Percentiles rank a stretch among this genome's conserved stretches.
Conservation (phyloP, 2,797 vertebrate species). For the Botia almorhae region DNA sequence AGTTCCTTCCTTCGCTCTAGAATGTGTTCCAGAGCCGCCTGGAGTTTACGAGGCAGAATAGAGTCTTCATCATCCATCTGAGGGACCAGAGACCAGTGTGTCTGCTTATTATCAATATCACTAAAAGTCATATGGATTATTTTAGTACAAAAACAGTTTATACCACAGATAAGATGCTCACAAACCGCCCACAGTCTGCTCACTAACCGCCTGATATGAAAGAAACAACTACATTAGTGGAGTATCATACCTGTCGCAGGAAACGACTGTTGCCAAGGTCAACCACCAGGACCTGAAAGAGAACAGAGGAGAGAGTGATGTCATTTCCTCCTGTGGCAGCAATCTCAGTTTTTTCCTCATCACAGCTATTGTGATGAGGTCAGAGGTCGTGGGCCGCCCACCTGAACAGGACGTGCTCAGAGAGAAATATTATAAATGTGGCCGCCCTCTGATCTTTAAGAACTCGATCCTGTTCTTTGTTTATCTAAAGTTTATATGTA, state of each 20-base stretch:
- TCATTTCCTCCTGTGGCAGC: slow-evolving; percentile 67
- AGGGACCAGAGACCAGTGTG: background rate
- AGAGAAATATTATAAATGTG: slow-evolving; percentile 49
- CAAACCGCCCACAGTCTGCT: too few relatives aligned
- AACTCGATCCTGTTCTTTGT: slow-evolving; percentile 19
- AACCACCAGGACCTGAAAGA: slow-evolving; percentile 90
- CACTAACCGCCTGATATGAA: too few relatives aligned
- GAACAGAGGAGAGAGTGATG: slow-evolving; percentile 62
- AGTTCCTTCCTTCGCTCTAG: slow-evolving; percentile 93
- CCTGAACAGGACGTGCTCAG: slow-evolving; percentile 49
- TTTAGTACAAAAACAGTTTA: too few relatives aligned
- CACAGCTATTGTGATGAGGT: slow-evolving; percentile 64
- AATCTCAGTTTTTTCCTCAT: slow-evolving; percentile 40
- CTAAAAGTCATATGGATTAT: background rate
- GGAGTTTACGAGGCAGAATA: slow-evolving; percentile 95
- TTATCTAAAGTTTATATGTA: slow-evolving; percentile 33
- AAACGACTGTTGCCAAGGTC: slow-evolving; percentile 94
- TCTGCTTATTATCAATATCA: background rate
- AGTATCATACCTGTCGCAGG: slow-evolving; percentile 88
- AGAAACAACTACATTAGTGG: background rate
- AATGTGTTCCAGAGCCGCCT: slow-evolving; percentile 92
- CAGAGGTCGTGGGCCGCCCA: slow-evolving; percentile 43
- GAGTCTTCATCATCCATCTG: slow-evolving; percentile 98
- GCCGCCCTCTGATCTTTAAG: slow-evolving; percentile 33
- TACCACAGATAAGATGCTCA: too few relatives aligned